Evolutionary conservation across 1,140 invertebrate species (phyloP), one percentile per base, ranked within the genome.

Genomic region (Octopus sinensis): DNA sequence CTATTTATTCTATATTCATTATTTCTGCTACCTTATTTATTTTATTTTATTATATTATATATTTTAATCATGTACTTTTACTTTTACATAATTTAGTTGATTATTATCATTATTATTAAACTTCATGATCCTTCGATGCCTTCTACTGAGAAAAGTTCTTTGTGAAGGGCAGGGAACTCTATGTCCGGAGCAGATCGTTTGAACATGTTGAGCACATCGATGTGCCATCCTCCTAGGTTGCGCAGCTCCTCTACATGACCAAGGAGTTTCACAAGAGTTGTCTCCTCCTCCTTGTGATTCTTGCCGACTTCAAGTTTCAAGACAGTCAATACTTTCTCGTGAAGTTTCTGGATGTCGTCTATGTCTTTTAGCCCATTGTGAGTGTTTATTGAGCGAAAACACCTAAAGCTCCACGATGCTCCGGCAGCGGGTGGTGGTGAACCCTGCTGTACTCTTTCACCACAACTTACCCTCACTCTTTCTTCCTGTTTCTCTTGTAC

Each of bases 91-190:
- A n/a, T n/a, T n/a, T n/a, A n/a, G n/a, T n/a, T n/a, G n/a, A n/a
- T n/a, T n/a, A n/a, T n/a, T n/a, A n/a, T 76, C 23, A 10, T 76
- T 76, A 10, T 76, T 76, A 10, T 77, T 77, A 43, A n/a, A 51
- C 54, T 68, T 84, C 84, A 85, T 71, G 85, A 85, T 80, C 82
- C 82, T 80, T 87, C 86, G 52, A 85, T 62, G 43, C 84, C 84
- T 76, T 91, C 96, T 89, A 87, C 85, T 80, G 96, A 97, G 93
- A 99, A 99, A 82, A 99, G 93, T 93, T 99, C 97, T 92, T 98
- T 98, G 93, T 99, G 97, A 84, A 98, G 93, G 83, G 96, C 96
- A 85, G 97, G 97, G 92, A 99, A 98, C 86, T 97, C 95, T 87
- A 97, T 93, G 89, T 96, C 95, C 79, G 96, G 96, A 87, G 96